Conservation (phyloP, 2,113 vertebrate genomes). For the Myotis brandtii region DNA sequence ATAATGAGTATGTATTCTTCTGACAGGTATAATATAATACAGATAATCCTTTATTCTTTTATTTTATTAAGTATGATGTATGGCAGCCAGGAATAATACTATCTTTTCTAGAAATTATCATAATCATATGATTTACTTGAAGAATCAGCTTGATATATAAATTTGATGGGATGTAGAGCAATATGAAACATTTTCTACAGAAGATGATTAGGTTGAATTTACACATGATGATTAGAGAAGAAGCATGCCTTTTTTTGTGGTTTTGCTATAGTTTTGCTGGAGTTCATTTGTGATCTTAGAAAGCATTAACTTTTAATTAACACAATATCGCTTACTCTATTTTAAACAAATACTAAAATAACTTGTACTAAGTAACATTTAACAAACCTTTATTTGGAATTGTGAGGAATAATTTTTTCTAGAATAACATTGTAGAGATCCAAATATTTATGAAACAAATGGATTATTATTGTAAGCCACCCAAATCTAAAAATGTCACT, state of each 20-base stretch:
- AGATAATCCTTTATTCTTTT: conserved; percentile 23
- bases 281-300: not conserved
- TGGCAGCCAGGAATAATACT: conserved; percentile 48
- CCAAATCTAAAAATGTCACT: not conserved
- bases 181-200: conserved; percentile 21
- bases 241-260: not conserved
- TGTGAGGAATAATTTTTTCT: not conserved
- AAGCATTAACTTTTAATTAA: not conserved
- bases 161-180: not conserved
- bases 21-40: conserved; percentile 32
- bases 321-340: not conserved
- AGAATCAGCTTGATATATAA: conserved; percentile 11
- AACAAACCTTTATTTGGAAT: not conserved
- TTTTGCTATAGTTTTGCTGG: not conserved
- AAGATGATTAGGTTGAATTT: not conserved
- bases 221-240: not conserved
- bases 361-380: not conserved
- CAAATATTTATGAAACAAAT: not conserved
- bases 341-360: conserved; percentile 32
- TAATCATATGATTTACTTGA: conserved; percentile 44
- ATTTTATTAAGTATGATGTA: conserved; percentile 54
- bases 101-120: conserved; percentile 65
- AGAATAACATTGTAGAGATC: not conserved
- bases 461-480: not conserved
- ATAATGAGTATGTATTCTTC: conserved; percentile 60